Conservation (phyloP, 30 jellyfish, hydroid and myxozoan genomes). For the Aurelia sp. region DNA sequence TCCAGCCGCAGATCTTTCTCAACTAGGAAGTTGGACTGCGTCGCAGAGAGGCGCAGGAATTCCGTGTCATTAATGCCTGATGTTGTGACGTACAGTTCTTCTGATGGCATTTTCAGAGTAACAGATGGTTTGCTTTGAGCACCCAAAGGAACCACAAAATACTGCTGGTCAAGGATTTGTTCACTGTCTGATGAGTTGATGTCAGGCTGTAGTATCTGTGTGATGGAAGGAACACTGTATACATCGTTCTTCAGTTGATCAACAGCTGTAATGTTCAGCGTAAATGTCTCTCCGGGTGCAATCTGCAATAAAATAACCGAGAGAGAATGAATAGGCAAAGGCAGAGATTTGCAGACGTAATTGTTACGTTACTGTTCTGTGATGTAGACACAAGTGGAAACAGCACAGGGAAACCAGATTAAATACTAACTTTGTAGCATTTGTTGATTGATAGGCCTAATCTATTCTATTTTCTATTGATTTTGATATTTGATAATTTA, state of each 20-base stretch:
- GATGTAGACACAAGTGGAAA: too few species aligned
- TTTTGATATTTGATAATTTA: too few species aligned
- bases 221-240: slow-evolving; percentile 63
- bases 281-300: slow-evolving; percentile 71
- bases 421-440: too few species aligned
- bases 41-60: slow-evolving; percentile 51
- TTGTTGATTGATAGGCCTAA: too few species aligned
- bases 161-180: slow-evolving; percentile 22
- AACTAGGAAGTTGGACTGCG: slow-evolving; percentile 55
- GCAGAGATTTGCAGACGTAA: too few species aligned
- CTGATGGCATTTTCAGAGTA: slow-evolving; percentile 26
- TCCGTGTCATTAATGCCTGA: slow-evolving; percentile 46
- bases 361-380: too few species aligned
- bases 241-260: slow-evolving; percentile 58
- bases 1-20: slow-evolving; percentile 27
- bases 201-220: slow-evolving; percentile 6
- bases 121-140: neutral
- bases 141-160: slow-evolving; percentile 30
- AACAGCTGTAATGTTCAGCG: slow-evolving; percentile 41
- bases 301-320: slow-evolving; percentile 9
- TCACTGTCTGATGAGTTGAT: slow-evolving; percentile 11
- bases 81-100: slow-evolving; percentile 4
- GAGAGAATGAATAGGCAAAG: too few species aligned
- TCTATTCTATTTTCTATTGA: too few species aligned
- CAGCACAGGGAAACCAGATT: too few species aligned